Percentiles rank a stretch among this genome's conserved stretches.
These are phyloP conservation scores for Melanostoma scalare DNA, from an alignment of 2,888 invertebrate species.

Conservation along the genomic window DNA sequence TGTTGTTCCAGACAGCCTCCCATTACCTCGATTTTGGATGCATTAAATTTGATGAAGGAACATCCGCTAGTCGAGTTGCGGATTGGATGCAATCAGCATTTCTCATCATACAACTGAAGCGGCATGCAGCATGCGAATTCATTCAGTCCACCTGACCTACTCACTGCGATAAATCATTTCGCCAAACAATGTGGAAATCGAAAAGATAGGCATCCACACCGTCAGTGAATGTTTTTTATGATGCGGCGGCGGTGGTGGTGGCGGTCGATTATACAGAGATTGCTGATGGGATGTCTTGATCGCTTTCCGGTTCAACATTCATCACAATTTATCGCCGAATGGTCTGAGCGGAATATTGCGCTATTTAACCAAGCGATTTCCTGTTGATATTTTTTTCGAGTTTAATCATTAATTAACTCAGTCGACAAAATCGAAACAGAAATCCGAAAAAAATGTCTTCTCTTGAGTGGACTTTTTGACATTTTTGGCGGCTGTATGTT, in stretches of 20 bases:
- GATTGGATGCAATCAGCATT: slow-evolving; percentile 52
- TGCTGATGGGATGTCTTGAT: slow-evolving; percentile 32
- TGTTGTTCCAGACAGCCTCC: slow-evolving; percentile 13
- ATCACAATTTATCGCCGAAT: slow-evolving; percentile 36
- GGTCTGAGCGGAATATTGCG: slow-evolving; percentile 13
- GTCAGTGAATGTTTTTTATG: not conserved
- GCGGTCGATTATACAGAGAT: not conserved
- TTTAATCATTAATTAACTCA: slow-evolving; percentile 66
- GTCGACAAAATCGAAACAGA: slow-evolving; percentile 28
- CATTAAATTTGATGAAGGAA: slow-evolving; percentile 66
- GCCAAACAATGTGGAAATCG: slow-evolving; percentile 65
- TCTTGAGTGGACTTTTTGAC: slow-evolving; percentile 59
- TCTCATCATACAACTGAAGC: slow-evolving; percentile 35
- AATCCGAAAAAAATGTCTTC: slow-evolving; percentile 39
- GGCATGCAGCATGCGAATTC: slow-evolving; percentile 49
- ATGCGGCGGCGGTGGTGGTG: slow-evolving; percentile 3
- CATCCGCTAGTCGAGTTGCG: slow-evolving; percentile 22
- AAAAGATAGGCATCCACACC: slow-evolving; percentile 39
- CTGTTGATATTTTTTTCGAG: slow-evolving; percentile 26
- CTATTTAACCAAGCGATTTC: slow-evolving; percentile 22
- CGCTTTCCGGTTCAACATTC: slow-evolving; percentile 58
- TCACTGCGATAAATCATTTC: slow-evolving; percentile 65
- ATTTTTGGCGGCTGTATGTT: slow-evolving; percentile 58
- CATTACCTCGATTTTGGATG: slow-evolving; percentile 61
- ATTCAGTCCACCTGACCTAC: slow-evolving; percentile 60